These are phyloP conservation scores for Marmota flaviventris DNA, from an alignment of 2,113 vertebrate genomes.

Conservation along the genomic window DNA sequence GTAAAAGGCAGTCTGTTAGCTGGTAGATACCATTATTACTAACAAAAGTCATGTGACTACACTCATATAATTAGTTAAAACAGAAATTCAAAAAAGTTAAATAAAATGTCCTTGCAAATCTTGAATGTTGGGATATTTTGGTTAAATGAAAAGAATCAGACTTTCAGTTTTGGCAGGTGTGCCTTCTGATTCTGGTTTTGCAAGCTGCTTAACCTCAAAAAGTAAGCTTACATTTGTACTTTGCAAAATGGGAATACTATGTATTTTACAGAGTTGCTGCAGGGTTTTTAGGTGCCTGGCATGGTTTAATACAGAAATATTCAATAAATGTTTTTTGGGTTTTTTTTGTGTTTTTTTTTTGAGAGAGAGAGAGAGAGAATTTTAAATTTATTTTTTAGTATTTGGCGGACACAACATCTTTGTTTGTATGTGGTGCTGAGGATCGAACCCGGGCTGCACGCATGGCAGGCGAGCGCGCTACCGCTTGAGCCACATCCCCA, in stretches of 20 bases:
- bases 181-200: constrained; percentile 44
- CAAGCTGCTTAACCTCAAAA: neutral
- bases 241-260: neutral
- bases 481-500: no score
- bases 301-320: neutral
- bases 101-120: neutral
- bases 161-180: constrained; percentile 61
- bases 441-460: no score
- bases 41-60: neutral
- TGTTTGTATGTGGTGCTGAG: no score
- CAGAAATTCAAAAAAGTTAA: constrained; percentile 6
- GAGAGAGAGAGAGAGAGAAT: no score
- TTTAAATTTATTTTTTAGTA: no score
- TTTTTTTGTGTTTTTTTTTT: no score
- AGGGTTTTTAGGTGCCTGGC: neutral
- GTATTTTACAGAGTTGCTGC: neutral
- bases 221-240: neutral
- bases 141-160: neutral
- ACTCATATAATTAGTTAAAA: neutral
- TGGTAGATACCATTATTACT: neutral
- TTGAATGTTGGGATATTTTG: neutral
- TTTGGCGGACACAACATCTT: no score
- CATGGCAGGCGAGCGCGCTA: no score
- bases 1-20: neutral
- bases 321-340: no score